phyloP scores from a whole-genome alignment of 2,113 vertebrate species.

The Noturus placidus region DNA sequence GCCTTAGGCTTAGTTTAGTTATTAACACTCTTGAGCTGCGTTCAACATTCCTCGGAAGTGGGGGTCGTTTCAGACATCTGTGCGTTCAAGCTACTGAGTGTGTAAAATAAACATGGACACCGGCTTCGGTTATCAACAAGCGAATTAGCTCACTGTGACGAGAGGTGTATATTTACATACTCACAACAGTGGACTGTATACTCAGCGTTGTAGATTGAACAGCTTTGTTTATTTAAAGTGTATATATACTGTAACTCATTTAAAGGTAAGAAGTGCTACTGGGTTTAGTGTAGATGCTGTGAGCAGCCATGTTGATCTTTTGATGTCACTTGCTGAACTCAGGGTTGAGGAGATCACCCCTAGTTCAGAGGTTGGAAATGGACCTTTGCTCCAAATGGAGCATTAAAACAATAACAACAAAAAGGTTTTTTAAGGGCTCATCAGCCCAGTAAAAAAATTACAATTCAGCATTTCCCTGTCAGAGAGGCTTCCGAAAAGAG shows the following conservation, averaged over 20 bases:
- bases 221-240: too few species aligned
- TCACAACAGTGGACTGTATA: not conserved
- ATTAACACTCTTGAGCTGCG: not conserved
- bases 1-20: not conserved
- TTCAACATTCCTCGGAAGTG: not conserved
- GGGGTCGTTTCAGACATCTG: not conserved
- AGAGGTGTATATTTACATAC: not conserved
- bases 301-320: not conserved
- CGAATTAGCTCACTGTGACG: not conserved
- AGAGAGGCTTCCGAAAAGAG: not conserved
- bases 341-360: not conserved
- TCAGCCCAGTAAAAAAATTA: not conserved
- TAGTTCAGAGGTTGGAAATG: too few species aligned
- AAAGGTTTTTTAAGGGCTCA: not conserved
- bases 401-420: not conserved
- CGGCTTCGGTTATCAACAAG: not conserved
- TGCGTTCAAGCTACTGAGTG: not conserved
- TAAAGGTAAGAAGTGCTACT: too few species aligned
- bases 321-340: not conserved
- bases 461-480: not conserved
- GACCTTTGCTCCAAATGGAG: too few species aligned
- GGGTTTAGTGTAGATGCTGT: not conserved
- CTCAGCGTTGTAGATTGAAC: not conserved
- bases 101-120: not conserved
- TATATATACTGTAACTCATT: too few species aligned